Base-by-base conservation (phyloP, 2,797 vertebrate genomes). In the Propithecus deckenii region DNA sequence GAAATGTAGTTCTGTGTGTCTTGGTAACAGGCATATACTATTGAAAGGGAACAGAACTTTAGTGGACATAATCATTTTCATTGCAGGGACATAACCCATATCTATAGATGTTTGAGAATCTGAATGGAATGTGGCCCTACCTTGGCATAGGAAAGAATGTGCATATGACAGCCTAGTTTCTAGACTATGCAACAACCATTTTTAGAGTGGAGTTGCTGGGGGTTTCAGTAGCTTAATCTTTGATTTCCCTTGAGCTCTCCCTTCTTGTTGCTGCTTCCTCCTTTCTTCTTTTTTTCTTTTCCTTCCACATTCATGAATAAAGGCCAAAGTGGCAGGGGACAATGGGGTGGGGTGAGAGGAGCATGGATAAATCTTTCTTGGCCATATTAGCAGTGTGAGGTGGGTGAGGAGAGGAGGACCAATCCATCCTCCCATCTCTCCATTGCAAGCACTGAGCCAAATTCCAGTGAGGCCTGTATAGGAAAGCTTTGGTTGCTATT, bases 41-140 rank as follows among this genome's bases (percentile, higher is more conserved):
- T 22, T 91, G 69, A 95, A 89, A 28, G 38, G 46, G 46, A 69
- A 88, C 55, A 89, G 46, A 84, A 72, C 71, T 95, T 84, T 85
- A 93, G 52, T 55, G 55, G 80, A 43, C n/a, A 94, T 89, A 67
- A 84, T 18, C 8, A 84, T 79, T 87, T 89, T 91, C 96, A 50
- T 30, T 30, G 59, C 17, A 79, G 57, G 20, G 30, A 91, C 59
- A 86, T 71, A 84, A 86, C 48, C 4, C 28, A 35, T 67, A 35
- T 67, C n/a, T 94, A 83, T 6, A 75, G 46, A 59, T 80, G 63
- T 81, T 85, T 88, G 81, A 74, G 67, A 95, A 90, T 83, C 72
- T 88, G 46, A 85, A 89, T 50, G 71, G 38, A 76, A 72, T 71
- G 43, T 59, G 48, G 28, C 25, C 38, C 23, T 79, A 59, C 25